Conservation (phyloP, 2,797 vertebrate species). For the Falco naumanni region DNA sequence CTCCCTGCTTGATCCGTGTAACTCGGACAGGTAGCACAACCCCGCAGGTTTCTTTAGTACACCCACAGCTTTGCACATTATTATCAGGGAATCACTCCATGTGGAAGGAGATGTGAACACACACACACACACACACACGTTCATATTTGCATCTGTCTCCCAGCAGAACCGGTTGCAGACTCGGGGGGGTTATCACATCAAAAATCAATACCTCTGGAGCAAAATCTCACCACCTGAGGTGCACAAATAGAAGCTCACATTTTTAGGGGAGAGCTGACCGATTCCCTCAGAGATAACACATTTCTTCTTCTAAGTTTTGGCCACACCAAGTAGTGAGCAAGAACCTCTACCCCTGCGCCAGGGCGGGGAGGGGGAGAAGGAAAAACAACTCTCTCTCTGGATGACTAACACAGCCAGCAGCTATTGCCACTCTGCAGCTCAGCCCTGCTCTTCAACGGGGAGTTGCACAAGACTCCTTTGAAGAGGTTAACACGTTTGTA, state of each 20-base stretch:
- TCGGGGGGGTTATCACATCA: neutral
- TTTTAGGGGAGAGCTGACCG: neutral
- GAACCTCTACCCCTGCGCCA: neutral
- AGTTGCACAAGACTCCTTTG: neutral
- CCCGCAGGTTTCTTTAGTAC: neutral
- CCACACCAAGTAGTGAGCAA: neutral
- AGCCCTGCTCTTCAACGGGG: neutral
- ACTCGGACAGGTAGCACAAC: neutral
- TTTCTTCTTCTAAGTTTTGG: neutral
- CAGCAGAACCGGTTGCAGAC: neutral
- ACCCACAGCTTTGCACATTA: neutral
- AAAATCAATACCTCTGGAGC: neutral
- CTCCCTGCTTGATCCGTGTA: accelerated
- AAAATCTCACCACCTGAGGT: neutral
- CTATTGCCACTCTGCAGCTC: neutral
- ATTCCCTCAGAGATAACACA: neutral
- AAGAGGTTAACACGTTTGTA: neutral
- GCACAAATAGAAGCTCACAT: neutral
- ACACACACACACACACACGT: neutral
- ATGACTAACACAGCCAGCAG: constrained; percentile 56
- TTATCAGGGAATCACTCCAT: neutral
- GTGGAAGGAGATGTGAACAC: neutral
- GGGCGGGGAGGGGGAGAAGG: constrained; percentile 13
- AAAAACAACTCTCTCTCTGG: constrained; percentile 52
- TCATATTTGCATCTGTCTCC: neutral